A percentile compares a stretch with the other conserved stretches of the same genome.
Conservation (phyloP, 2,888 invertebrate species). For the Lasioglossum pauxillum region DNA sequence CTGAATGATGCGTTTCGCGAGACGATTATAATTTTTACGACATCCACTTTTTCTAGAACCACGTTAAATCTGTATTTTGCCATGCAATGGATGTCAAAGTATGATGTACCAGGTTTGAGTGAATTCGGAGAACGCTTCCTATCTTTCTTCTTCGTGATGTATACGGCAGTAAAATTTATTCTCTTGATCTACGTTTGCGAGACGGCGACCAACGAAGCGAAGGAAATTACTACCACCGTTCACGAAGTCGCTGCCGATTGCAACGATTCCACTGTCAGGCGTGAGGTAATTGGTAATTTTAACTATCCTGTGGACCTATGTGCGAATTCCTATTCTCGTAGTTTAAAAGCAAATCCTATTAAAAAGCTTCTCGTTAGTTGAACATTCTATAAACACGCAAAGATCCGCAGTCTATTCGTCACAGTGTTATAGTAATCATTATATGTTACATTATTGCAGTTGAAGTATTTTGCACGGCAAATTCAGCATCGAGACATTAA, state of each 20-base stretch:
- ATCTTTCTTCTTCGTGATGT: fast-evolving
- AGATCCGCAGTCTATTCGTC: neutral
- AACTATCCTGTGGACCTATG: neutral
- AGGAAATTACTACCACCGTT: neutral
- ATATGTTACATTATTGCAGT: neutral
- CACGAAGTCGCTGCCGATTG: neutral
- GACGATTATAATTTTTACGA: neutral
- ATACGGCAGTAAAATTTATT: neutral
- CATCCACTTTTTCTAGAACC: neutral
- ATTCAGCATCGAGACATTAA: neutral
- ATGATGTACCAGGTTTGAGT: too few relatives aligned
- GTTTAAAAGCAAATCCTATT: neutral
- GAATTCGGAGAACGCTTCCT: neutral
- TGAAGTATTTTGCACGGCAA: neutral
- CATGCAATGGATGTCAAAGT: neutral
- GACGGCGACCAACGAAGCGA: neutral
- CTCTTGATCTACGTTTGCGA: neutral
- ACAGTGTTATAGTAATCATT: neutral
- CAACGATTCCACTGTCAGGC: neutral
- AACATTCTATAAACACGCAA: neutral
- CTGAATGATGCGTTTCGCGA: neutral
- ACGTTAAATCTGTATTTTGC: neutral
- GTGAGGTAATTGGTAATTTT: neutral
- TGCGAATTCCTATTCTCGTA: neutral
- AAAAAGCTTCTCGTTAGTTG: neutral